Percentiles rank a stretch among this genome's conserved stretches.
Conservation (phyloP, 2,797 vertebrate genomes). For the Amblyopsis hoosieri region DNA sequence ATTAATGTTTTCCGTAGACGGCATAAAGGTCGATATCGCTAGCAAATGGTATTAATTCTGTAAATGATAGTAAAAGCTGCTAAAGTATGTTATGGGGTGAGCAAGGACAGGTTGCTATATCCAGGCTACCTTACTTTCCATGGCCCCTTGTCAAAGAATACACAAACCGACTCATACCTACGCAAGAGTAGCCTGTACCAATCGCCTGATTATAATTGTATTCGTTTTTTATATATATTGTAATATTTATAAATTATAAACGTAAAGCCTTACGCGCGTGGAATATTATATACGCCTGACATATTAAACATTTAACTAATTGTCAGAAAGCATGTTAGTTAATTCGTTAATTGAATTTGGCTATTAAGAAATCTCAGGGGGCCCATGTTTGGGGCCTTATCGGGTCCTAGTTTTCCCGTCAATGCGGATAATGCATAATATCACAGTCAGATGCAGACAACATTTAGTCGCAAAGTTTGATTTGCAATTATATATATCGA, state of each 20-base stretch:
- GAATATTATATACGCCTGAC: background rate
- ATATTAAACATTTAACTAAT: too few species aligned
- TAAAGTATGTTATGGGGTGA: conserved; percentile 30
- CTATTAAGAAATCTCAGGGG: background rate
- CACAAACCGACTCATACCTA: conserved; percentile 42
- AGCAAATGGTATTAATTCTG: background rate
- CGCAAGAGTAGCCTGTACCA: conserved; percentile 37
- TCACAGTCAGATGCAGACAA: too few species aligned
- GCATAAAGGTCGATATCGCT: background rate
- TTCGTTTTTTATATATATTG: background rate
- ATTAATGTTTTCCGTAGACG: conserved; percentile 16
- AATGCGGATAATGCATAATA: conserved; percentile 6
- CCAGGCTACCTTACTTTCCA: conserved; percentile 57
- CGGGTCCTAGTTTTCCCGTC: conserved; percentile 7
- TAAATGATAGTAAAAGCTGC: background rate
- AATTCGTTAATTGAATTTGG: too few species aligned
- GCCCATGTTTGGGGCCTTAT: background rate
- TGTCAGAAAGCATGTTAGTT: too few species aligned
- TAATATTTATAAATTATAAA: background rate
- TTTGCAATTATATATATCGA: too few species aligned
- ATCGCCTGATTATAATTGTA: conserved; percentile 55
- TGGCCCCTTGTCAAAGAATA: conserved; percentile 43
- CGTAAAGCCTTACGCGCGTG: too few species aligned
- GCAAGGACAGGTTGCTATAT: conserved; percentile 33
- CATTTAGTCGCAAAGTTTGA: too few species aligned